Evolutionary conservation across 2,113 vertebrate genomes (phyloP).

Genomic region (Halichoeres trimaculatus): DNA sequence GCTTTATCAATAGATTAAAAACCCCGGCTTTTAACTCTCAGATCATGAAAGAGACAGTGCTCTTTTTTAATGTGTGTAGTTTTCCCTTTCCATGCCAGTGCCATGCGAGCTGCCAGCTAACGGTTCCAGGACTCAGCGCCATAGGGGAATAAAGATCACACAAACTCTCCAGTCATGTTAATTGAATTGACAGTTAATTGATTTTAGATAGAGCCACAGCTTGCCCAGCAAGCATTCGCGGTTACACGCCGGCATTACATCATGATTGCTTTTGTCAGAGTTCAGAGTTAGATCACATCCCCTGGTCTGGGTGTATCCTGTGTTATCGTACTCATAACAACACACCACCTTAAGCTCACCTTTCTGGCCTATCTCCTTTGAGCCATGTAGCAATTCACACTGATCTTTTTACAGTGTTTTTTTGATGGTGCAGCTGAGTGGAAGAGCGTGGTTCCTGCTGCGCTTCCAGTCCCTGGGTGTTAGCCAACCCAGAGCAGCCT

Average conservation of each 20-base stretch:
- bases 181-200: constrained; percentile 79
- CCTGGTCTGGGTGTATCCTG: not conserved
- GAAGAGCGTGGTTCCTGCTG: constrained; percentile 48
- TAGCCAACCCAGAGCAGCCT: constrained; percentile 48
- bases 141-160: constrained; percentile 35
- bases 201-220: constrained; percentile 63
- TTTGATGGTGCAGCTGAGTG: constrained; percentile 37
- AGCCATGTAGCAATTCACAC: not conserved
- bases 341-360: not conserved
- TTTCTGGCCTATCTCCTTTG: not conserved
- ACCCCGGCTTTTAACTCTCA: not conserved
- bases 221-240: constrained; percentile 31
- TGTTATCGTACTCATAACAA: constrained; percentile 1
- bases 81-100: not conserved
- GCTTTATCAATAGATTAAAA: constrained; percentile 7
- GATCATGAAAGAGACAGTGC: not conserved
- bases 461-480: constrained; percentile 56
- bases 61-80: not conserved
- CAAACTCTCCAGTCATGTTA: constrained; percentile 53
- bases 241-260: constrained; percentile 42
- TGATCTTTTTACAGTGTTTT: constrained; percentile 20
- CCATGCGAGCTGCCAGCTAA: not conserved
- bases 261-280: not conserved
- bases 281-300: constrained; percentile 4
- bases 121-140: not conserved